phyloP scores from a whole-genome alignment of 2,797 vertebrate species.

The Pipistrellus nathusii region DNA sequence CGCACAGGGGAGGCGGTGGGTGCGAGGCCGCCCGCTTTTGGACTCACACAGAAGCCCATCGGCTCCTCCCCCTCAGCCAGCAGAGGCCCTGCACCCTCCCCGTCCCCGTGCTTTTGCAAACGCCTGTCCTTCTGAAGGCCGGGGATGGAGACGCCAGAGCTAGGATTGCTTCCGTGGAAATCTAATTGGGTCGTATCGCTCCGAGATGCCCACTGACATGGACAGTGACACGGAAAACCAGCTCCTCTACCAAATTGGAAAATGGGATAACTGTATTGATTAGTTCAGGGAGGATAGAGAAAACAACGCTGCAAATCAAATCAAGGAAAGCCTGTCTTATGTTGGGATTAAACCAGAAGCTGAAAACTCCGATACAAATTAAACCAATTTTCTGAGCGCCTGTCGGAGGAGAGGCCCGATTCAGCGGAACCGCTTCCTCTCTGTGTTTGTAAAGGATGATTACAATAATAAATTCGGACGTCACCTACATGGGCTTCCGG shows the following conservation, averaged over 20 bases:
- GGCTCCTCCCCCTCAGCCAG: background rate
- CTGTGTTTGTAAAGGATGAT: background rate
- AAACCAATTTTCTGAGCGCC: constrained; percentile 66
- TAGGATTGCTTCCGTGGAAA: constrained; percentile 54
- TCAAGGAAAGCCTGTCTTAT: constrained; percentile 72
- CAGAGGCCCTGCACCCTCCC: background rate
- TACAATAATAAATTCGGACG: constrained; percentile 50
- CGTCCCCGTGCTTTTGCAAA: constrained; percentile 53
- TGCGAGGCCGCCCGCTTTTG: constrained; percentile 37
- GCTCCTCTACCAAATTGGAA: constrained; percentile 69
- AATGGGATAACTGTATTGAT: constrained; percentile 73
- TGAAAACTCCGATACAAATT: constrained; percentile 70
- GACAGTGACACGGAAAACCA: constrained; percentile 72
- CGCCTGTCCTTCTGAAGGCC: background rate
- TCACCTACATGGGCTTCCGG: constrained; percentile 4
- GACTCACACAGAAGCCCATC: constrained; percentile 50
- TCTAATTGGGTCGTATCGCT: constrained; percentile 57
- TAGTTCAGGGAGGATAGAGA: constrained; percentile 62
- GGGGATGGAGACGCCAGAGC: background rate
- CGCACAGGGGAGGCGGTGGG: constrained; percentile 40
- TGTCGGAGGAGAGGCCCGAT: constrained; percentile 13
- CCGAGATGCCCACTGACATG: constrained; percentile 54
- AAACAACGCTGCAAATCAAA: constrained; percentile 71
- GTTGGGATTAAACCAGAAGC: constrained; percentile 71
- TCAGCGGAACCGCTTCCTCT: constrained; percentile 22